Conservation (phyloP, 2,113 vertebrate species). For the Ardeotis arabs region DNA sequence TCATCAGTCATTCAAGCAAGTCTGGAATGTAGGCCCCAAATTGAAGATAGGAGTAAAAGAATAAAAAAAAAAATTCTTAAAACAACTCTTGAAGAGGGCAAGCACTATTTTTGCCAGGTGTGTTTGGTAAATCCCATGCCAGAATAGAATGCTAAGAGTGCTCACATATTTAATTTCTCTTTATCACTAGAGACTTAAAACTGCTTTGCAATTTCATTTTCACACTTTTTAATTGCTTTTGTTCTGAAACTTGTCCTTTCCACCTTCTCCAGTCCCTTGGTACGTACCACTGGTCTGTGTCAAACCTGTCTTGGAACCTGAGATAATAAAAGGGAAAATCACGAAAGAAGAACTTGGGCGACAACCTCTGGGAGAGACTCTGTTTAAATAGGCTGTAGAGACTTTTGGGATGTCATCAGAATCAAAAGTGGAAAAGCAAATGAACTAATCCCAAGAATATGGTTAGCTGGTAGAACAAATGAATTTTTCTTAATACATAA, state of each 20-base stretch:
- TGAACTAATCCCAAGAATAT: neutral
- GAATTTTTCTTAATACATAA: neutral
- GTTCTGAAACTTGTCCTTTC: conserved; percentile 37
- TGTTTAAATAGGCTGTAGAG: neutral
- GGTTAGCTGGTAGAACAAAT: neutral
- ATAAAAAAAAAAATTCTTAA: neutral
- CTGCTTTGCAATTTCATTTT: conserved; percentile 44
- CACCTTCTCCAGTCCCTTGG: neutral
- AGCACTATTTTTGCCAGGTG: neutral
- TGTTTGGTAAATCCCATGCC: conserved; percentile 17
- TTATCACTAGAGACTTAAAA: conserved; percentile 17
- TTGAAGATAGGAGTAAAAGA: neutral
- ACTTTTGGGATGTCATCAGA: neutral
- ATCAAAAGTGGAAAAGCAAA: neutral
- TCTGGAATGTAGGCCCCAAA: neutral
- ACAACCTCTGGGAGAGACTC: neutral
- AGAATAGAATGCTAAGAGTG: neutral
- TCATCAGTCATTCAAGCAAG: neutral
- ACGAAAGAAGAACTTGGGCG: neutral
- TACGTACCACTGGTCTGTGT: neutral
- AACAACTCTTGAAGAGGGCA: neutral
- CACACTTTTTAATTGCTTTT: conserved; percentile 65
- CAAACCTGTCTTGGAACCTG: neutral
- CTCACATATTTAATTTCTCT: conserved; percentile 27
- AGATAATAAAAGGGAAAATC: neutral